phyloP scores from a whole-genome alignment of 2,113 vertebrate genomes.

The Chaetura pelagica region DNA sequence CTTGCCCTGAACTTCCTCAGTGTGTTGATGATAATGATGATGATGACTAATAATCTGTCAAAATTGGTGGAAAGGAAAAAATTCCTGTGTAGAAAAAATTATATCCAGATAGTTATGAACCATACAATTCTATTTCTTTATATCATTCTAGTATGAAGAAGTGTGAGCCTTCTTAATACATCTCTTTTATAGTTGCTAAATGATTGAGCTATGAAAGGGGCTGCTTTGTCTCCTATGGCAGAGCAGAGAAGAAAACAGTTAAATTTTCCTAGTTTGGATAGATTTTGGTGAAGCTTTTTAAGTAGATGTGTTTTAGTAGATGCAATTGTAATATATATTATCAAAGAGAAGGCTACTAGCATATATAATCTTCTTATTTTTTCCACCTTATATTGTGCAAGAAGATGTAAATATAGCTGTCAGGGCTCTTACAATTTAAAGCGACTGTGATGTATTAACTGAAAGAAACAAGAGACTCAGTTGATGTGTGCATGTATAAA shows the following conservation, averaged over 20 bases:
- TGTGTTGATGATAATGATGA: background rate
- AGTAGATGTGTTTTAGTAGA: background rate
- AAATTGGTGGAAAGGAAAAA: background rate
- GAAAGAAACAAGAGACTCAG: background rate
- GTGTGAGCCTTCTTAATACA: background rate
- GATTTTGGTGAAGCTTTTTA: background rate
- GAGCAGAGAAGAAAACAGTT: background rate
- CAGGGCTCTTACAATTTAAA: background rate
- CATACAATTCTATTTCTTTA: background rate
- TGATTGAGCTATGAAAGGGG: background rate
- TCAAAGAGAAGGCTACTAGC: background rate
- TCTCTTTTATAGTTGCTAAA: background rate
- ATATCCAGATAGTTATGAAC: background rate
- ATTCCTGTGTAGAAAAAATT: background rate
- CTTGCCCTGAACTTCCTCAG: background rate
- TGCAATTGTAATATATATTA: background rate
- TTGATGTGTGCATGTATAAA: background rate
- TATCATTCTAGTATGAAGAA: background rate
- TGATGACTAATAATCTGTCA: background rate
- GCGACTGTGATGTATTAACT: background rate
- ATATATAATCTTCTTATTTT: background rate
- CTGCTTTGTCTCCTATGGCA: background rate
- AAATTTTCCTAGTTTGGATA: background rate
- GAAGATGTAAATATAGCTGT: background rate
- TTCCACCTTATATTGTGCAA: background rate